Evolutionary conservation across 2,113 vertebrate genomes (phyloP), one percentile per base, ranked within the genome.

Genomic region (Apodemus sylvaticus): DNA sequence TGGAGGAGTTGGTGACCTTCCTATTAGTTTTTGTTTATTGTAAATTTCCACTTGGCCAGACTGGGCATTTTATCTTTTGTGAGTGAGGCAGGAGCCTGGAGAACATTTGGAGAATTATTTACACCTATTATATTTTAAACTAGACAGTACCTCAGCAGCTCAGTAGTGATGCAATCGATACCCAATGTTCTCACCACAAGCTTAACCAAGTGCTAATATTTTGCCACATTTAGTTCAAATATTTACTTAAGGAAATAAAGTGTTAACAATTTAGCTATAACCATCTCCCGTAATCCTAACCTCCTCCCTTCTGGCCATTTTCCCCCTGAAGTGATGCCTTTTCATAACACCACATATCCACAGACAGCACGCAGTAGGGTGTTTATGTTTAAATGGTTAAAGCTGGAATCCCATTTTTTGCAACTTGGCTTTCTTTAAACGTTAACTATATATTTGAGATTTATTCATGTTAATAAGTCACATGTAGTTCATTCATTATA

Each of bases 41-140:
- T 93, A 90, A 87, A 92, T 96, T 90, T 94, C 79, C 92, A 93
- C 48, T 93, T 96, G 64, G 71, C 22, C 87, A 79, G 45, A 83
- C 86, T 66, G 79, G 82, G 82, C 71, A 89, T 62, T 90, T 79
- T 74, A 89, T 94, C 64, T 39, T 87, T 42, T 95, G 78, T 87
- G 48, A 87, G 74, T 39, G 60, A 90, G 34, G 77, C 26, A 45
- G 76, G 39, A 76, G 34, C 17, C 73, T 86, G 83, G 66, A 91
- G 87, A 82, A 68, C 94, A 53, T 36, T 70, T 87, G 71, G 45
- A 53, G 83, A 68, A 48, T n/a, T 39, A 88, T 88, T 93, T 29
- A 93, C 1, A 51, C 24, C 45, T 58, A 70, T 60, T 77, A 62
- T 83, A 74, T 93, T 48, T 55, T 22, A 19, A 74, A 42, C 81